Conservation (phyloP, 1,140 invertebrate species). For the Platyscapa corneri region DNA sequence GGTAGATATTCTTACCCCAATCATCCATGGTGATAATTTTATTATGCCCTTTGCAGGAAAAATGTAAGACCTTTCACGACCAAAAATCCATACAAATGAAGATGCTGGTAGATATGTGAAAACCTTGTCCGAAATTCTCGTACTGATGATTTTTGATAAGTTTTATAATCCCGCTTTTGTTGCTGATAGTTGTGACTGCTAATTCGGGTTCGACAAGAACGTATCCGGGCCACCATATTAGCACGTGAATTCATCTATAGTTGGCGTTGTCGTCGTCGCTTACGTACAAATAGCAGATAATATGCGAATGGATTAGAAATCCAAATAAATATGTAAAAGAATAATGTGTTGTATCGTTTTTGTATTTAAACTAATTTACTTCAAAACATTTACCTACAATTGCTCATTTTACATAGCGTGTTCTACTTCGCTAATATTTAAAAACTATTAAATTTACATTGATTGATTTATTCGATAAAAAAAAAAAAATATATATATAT, state of each 20-base stretch:
- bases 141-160: background rate
- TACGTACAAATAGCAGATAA: background rate
- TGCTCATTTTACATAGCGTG: no score
- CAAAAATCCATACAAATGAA: background rate
- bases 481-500: no score
- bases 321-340: no score
- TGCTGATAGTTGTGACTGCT: constrained; percentile 13
- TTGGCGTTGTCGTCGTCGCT: constrained; percentile 38
- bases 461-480: no score
- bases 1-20: constrained; percentile 42
- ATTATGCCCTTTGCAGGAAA: background rate
- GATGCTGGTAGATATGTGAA: background rate
- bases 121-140: background rate
- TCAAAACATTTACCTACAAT: no score
- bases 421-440: no score
- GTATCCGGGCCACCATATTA: constrained; percentile 42
- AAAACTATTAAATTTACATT: no score
- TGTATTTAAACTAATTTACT: no score
- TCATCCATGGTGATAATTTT: constrained; percentile 43
- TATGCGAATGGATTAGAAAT: background rate
- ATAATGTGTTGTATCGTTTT: no score
- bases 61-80: background rate
- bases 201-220: constrained; percentile 11
- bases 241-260: constrained; percentile 43
- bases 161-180: background rate